Percentiles rank a stretch among this genome's conserved stretches.
Conservation (phyloP, 2,113 vertebrate genomes). For the Rhabdomys dilectus region DNA sequence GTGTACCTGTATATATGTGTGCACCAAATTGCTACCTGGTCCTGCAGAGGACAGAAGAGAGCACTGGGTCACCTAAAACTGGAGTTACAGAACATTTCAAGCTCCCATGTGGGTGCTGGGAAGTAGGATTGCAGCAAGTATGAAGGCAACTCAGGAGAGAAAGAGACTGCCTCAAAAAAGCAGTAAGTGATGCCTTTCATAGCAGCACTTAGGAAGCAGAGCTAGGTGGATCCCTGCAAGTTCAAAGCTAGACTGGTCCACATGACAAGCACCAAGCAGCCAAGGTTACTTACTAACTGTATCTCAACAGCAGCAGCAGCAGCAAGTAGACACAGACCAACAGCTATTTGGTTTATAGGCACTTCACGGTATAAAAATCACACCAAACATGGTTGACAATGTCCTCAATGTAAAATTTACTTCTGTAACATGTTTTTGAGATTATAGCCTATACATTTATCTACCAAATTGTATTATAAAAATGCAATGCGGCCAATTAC, state of each 20-base stretch:
- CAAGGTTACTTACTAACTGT: neutral
- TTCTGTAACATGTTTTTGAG: constrained; percentile 14
- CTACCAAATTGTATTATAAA: constrained; percentile 16
- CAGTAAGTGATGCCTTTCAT: neutral
- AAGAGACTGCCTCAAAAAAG: neutral
- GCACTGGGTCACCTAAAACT: neutral
- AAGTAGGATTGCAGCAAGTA: neutral
- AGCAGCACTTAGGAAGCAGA: neutral
- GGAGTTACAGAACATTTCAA: neutral
- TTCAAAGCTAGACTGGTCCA: neutral
- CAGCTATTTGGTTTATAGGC: neutral
- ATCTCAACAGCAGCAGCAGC: neutral
- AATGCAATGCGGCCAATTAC: neutral
- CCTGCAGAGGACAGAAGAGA: neutral
- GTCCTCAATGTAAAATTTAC: constrained; percentile 34
- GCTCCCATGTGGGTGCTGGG: too few relatives aligned
- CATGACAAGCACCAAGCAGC: neutral
- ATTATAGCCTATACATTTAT: neutral
- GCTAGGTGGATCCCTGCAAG: neutral
- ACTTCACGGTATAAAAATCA: neutral
- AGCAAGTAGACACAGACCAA: neutral
- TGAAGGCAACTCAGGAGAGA: neutral
- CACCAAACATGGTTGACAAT: neutral
- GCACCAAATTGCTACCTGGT: neutral
- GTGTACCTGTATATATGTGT: neutral